These are phyloP conservation scores for Toxonevra muliebris DNA, from an alignment of 2,888 invertebrate genomes.

Conservation along the genomic window DNA sequence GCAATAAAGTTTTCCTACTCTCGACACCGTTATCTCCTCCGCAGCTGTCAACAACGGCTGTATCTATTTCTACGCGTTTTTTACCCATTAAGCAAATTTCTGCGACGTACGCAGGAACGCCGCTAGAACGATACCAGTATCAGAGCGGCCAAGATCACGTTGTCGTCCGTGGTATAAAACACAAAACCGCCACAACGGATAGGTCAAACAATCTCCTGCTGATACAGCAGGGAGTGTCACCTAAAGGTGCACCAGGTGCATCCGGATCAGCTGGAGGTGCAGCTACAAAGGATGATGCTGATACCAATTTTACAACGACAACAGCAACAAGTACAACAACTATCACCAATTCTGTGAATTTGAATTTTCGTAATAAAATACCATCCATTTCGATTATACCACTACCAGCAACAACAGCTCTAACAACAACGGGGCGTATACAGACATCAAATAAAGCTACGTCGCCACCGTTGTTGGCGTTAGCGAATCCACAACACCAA, in stretches of 20 bases:
- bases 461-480: conserved; percentile 55
- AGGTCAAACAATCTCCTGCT: conserved; percentile 57
- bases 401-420: conserved; percentile 49
- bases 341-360: conserved; percentile 48
- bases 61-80: too few species aligned
- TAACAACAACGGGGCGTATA: conserved; percentile 43
- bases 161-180: conserved; percentile 1
- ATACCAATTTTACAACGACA: conserved; percentile 19
- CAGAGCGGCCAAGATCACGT: not conserved
- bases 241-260: conserved; percentile 38
- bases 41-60: conserved; percentile 32
- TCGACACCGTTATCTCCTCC: conserved; percentile 32
- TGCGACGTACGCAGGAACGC: too few species aligned
- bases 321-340: conserved; percentile 37
- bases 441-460: conserved; percentile 58
- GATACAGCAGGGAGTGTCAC: conserved; percentile 56
- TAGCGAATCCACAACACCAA: conserved; percentile 32
- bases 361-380: conserved; percentile 58
- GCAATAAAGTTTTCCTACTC: too few species aligned
- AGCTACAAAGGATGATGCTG: conserved; percentile 9
- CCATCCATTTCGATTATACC: conserved; percentile 63
- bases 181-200: conserved; percentile 54
- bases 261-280: conserved; percentile 13
- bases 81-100: too few species aligned
- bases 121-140: too few species aligned